These are phyloP conservation scores for Spodoptera picta DNA, from an alignment of 2,888 invertebrate species.

Conservation along the genomic window DNA sequence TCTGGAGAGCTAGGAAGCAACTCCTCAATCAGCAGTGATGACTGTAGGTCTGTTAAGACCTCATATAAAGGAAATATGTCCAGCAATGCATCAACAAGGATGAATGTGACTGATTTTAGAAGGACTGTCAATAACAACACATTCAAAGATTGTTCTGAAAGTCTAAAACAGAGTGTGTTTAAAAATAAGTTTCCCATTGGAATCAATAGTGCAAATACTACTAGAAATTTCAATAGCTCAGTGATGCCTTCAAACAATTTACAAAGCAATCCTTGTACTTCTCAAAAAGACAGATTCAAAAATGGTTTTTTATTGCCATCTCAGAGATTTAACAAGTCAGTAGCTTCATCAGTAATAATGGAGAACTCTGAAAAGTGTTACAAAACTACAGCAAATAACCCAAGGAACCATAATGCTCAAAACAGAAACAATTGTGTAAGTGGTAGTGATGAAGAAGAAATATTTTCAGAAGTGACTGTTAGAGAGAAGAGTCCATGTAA, in stretches of 20 bases:
- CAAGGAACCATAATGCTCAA: constrained; percentile 23
- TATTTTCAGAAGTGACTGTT: constrained; percentile 61
- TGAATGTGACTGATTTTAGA: constrained; percentile 31
- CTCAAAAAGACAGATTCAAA: constrained; percentile 72
- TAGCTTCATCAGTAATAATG: constrained; percentile 60
- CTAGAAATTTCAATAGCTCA: constrained; percentile 23
- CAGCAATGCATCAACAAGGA: constrained; percentile 46
- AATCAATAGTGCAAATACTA: constrained; percentile 35
- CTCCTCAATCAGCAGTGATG: constrained; percentile 79
- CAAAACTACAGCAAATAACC: constrained; percentile 26
- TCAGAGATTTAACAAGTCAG: constrained; percentile 73
- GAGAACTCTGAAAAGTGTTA: constrained; percentile 50
- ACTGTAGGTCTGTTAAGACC: constrained; percentile 68
- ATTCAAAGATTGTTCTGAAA: constrained; percentile 61
- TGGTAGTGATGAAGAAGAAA: constrained; percentile 70
- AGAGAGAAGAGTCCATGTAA: constrained; percentile 48
- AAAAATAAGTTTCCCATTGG: constrained; percentile 59
- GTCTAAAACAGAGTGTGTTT: constrained; percentile 62
- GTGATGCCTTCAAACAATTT: constrained; percentile 32
- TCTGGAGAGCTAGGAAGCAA: constrained; percentile 78
- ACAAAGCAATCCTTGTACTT: constrained; percentile 40
- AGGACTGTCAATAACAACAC: constrained; percentile 27
- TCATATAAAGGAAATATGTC: constrained; percentile 62
- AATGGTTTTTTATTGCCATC: constrained; percentile 71
- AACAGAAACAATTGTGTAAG: constrained; percentile 25